Percentiles rank a stretch among this genome's conserved stretches.
Conservation (phyloP, 30 jellyfish, hydroid and myxozoan genomes). For the Nemopilema nomurai region DNA sequence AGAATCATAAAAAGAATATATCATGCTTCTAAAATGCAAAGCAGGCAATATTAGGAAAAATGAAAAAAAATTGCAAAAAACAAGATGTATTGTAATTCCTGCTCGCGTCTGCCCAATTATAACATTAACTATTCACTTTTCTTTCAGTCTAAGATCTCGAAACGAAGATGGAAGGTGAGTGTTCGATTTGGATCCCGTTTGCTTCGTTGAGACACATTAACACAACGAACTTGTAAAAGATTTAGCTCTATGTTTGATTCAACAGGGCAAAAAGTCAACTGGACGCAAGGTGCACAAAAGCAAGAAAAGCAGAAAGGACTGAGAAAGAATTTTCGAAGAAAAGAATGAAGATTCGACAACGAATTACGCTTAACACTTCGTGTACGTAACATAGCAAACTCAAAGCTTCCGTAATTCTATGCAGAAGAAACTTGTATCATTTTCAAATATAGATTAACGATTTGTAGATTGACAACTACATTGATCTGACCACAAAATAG, state of each 20-base stretch:
- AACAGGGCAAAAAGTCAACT: neutral
- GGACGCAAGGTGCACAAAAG: neutral
- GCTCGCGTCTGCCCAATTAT: neutral
- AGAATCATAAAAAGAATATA: no score
- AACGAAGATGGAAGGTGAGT: conserved; percentile 16
- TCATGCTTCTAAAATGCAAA: no score
- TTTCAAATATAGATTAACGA: neutral
- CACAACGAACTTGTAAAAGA: no score
- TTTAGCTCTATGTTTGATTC: neutral
- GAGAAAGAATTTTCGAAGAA: neutral
- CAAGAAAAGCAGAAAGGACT: neutral
- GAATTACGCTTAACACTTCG: neutral
- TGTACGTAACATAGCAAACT: neutral
- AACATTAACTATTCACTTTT: neutral
- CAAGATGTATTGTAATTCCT: no score
- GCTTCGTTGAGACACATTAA: neutral
- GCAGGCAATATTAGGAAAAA: no score
- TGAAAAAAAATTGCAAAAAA: no score
- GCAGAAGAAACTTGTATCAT: neutral
- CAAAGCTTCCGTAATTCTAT: neutral
- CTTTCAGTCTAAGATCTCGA: conserved; percentile 33
- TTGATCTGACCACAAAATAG: neutral
- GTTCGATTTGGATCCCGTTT: neutral
- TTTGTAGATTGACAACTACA: neutral
- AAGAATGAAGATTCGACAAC: neutral